Base-by-base conservation (phyloP, 2,113 vertebrate species). In the Microcebus tavaratra region DNA sequence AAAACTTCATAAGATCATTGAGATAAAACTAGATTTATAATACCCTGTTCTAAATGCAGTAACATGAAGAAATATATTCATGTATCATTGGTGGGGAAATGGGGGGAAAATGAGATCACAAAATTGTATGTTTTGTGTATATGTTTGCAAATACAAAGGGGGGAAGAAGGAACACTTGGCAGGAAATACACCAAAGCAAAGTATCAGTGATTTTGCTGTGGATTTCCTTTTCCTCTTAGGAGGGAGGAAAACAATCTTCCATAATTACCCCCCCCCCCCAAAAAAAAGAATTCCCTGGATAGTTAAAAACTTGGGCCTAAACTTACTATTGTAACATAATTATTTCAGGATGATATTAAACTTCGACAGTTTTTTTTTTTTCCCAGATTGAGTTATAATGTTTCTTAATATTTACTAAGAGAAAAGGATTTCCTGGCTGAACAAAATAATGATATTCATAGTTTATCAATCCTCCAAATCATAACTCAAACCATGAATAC, bases 331-430 rank as follows among this genome's bases (percentile, higher is more conserved):
- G 14, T 34, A 88, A 53, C 11, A 29, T 86, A 50, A 73, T 97
- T 92, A 31, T 81, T 81, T 95, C 48, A 90, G 42, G 17, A 59
- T 92, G 88, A 76, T 88, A 86, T 57, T 85, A 96, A 91, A 81
- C 20, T 84, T 79, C 20, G 65, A 31, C 4, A 45, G 11, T 17
- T 55, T 48, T 50, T 34, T 29, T 14, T n/a, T 12, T 29, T 14
- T n/a, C 8, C 42, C 61, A 79, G 11, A 61, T 55, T 68, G 82
- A 45, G 29, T 65, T 70, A 72, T 39, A 50, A 6, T 55, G 1
- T 94, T 88, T 79, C 31, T 88, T 94, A 82, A 36, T 67, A 79
- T 82, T 85, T 85, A 63, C 57, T 91, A 79, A 91, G 53, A 90
- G 42, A 48, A 81, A 67, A 95, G 76, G 45, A 57, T 68, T 85